phyloP scores from a whole-genome alignment of 1,140 invertebrate genomes.

The Drosophila bocqueti region DNA sequence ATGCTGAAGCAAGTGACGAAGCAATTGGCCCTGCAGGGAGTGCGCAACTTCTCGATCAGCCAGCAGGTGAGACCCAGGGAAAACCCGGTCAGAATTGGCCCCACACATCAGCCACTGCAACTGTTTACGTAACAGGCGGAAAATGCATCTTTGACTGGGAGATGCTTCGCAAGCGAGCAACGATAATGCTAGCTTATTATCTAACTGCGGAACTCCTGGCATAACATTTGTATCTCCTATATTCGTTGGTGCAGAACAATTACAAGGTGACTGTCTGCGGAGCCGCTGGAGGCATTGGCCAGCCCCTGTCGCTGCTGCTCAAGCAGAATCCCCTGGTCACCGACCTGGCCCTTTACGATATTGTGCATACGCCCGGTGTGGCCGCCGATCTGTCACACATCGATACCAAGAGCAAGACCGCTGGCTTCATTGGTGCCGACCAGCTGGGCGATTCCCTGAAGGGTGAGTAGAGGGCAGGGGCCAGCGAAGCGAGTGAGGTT shows the following conservation, averaged over 20 bases:
- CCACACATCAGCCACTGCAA: slow-evolving; percentile 18
- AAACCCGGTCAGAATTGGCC: slow-evolving; percentile 5
- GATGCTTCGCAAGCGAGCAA: background rate
- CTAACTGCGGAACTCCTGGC: background rate
- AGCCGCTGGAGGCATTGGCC: slow-evolving; percentile 98
- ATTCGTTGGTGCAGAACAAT: slow-evolving; percentile 65
- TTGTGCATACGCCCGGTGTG: slow-evolving; percentile 98
- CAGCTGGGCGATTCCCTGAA: slow-evolving; percentile 88
- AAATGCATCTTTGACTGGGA: slow-evolving; percentile 21
- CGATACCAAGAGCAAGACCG: slow-evolving; percentile 94
- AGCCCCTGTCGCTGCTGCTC: slow-evolving; percentile 97
- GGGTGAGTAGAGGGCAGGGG: slow-evolving; percentile 80
- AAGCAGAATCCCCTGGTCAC: slow-evolving; percentile 95
- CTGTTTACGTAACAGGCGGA: slow-evolving; percentile 69
- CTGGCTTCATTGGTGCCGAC: slow-evolving; percentile 91
- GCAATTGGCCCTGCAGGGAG: slow-evolving; percentile 81
- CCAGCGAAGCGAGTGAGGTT: slow-evolving; percentile 58
- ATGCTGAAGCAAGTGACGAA: slow-evolving; percentile 84
- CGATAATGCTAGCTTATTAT: background rate
- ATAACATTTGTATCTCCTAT: slow-evolving; percentile 1
- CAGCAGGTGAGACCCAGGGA: slow-evolving; percentile 65
- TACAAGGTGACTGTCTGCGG: slow-evolving; percentile 98
- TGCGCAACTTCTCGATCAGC: slow-evolving; percentile 77
- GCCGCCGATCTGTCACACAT: slow-evolving; percentile 99
- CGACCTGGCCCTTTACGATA: slow-evolving; percentile 96